phyloP scores from a whole-genome alignment of 2,797 vertebrate species.

The Pseudopleuronectes americanus region DNA sequence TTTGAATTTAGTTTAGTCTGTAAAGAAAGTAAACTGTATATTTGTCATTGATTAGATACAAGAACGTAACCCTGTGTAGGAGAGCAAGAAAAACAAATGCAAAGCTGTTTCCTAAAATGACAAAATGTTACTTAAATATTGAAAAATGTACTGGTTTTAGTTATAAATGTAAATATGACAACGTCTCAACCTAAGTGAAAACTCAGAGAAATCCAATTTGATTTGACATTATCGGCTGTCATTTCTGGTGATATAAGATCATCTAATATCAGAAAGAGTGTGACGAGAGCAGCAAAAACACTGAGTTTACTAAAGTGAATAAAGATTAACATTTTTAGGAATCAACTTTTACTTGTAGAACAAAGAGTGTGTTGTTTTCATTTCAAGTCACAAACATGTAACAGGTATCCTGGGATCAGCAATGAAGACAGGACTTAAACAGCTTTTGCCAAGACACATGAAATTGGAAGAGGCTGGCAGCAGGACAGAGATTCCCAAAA shows the following conservation, averaged over 20 bases:
- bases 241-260: background rate
- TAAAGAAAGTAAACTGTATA: no score
- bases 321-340: no score
- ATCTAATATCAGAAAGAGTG: no score
- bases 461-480: background rate
- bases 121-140: background rate
- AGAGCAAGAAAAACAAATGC: no score
- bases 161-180: background rate
- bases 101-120: background rate
- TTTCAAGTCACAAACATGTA: background rate
- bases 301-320: no score
- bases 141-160: background rate
- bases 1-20: no score
- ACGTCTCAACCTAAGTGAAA: no score
- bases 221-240: no score
- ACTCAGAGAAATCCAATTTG: no score
- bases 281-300: background rate
- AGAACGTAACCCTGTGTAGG: no score
- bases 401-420: background rate
- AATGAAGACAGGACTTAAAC: background rate
- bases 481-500: slow-evolving; percentile 8
- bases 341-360: no score
- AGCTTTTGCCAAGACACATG: background rate
- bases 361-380: background rate
- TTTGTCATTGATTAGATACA: no score